These are phyloP conservation scores for Scatophagus argus DNA, from an alignment of 2,113 vertebrate species.

Conservation along the genomic window DNA sequence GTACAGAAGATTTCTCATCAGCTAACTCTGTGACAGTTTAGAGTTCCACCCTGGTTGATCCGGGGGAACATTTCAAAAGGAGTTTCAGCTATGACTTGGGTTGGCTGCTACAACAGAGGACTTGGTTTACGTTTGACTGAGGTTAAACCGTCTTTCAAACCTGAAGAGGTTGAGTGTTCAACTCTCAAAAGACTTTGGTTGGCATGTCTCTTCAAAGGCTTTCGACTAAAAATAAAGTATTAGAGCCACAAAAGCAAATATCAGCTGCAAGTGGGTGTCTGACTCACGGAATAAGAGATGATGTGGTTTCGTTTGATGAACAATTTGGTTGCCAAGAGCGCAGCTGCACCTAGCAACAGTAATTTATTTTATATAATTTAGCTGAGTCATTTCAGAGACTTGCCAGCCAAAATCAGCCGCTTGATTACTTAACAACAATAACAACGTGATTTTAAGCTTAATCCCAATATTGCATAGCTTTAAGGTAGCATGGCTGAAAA, in stretches of 20 bases:
- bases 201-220: neutral
- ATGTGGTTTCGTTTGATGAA: constrained; percentile 6
- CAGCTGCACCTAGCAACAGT: neutral
- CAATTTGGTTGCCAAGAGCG: neutral
- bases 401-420: neutral
- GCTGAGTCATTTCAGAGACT: neutral
- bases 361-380: neutral
- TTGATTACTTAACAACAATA: neutral
- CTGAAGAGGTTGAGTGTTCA: neutral
- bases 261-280: constrained; percentile 38
- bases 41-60: neutral
- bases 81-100: neutral
- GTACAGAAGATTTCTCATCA: neutral
- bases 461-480: neutral
- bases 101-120: neutral
- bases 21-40: neutral
- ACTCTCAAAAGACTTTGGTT: neutral
- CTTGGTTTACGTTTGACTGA: no score
- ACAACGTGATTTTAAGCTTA: neutral
- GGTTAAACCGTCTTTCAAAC: neutral
- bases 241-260: constrained; percentile 38
- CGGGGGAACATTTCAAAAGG: neutral
- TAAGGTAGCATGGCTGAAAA: neutral
- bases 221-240: constrained; percentile 23
- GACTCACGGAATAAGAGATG: constrained; percentile 38